phyloP scores from a whole-genome alignment of 2,113 vertebrate species.

The Tychaedon coryphoeus region DNA sequence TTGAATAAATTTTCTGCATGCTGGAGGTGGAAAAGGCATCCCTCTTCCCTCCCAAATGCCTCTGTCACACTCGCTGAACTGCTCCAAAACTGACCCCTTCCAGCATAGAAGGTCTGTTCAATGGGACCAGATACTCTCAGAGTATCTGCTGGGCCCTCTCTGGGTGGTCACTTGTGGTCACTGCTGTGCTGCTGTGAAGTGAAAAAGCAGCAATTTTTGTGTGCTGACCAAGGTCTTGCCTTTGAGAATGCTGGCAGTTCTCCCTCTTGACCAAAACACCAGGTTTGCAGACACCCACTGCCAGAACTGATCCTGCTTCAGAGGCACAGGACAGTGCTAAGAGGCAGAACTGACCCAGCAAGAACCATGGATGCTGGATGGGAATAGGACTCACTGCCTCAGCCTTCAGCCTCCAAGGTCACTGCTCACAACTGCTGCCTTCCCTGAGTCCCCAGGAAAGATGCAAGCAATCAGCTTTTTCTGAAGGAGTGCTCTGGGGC shows the following conservation, averaged over 20 bases:
- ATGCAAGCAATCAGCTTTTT: background rate
- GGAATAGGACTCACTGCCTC: background rate
- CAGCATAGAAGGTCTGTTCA: background rate
- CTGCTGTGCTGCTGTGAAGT: background rate
- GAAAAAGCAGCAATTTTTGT: background rate
- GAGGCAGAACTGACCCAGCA: background rate
- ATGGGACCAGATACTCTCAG: background rate
- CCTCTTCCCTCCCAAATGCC: background rate
- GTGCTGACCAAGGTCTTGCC: background rate
- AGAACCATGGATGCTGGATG: background rate
- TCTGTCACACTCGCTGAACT: background rate
- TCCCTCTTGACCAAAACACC: background rate
- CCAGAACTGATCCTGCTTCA: background rate
- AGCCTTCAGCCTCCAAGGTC: fast-evolving
- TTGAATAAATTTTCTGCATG: background rate
- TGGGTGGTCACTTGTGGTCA: background rate
- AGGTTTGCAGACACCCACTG: background rate
- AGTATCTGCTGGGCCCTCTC: background rate
- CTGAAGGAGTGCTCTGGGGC: background rate
- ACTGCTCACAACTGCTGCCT: background rate
- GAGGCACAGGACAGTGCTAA: background rate
- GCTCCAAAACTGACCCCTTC: background rate
- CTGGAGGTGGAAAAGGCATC: background rate
- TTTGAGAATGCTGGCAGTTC: background rate
- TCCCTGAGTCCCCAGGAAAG: background rate